Conservation (phyloP, 2,797 vertebrate species). For the Masticophis lateralis region DNA sequence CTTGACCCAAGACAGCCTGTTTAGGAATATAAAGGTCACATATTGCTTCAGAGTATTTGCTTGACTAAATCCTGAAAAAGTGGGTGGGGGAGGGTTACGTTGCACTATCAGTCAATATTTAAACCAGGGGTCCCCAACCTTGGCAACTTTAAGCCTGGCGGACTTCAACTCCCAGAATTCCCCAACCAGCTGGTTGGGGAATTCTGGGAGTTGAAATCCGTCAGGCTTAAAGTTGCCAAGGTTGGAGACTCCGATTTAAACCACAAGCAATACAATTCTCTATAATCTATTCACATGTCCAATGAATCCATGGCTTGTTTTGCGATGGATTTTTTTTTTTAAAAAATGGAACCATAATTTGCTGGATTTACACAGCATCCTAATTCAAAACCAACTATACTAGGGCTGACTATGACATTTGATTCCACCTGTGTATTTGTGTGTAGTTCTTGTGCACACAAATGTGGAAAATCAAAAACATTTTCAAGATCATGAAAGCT, state of each 20-base stretch:
- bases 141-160: too few species aligned
- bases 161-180: too few species aligned
- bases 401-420: not conserved
- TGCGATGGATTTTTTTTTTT: not conserved
- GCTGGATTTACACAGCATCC: not conserved
- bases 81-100: not conserved
- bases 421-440: not conserved
- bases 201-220: too few species aligned
- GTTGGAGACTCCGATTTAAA: not conserved
- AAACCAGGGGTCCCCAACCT: not conserved
- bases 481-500: slow-evolving; percentile 47
- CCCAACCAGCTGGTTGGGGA: too few species aligned
- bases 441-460: not conserved
- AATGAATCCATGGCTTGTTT: not conserved
- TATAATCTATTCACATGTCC: not conserved
- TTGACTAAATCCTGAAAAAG: not conserved
- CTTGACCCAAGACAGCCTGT: not conserved
- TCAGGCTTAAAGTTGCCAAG: too few species aligned
- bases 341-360: not conserved
- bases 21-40: not conserved
- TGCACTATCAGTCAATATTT: not conserved
- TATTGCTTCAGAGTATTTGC: not conserved
- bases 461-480: slow-evolving; percentile 38
- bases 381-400: not conserved
- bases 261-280: not conserved